Base-by-base conservation (phyloP, 2,888 invertebrate species). In the Drosophila cognata region DNA sequence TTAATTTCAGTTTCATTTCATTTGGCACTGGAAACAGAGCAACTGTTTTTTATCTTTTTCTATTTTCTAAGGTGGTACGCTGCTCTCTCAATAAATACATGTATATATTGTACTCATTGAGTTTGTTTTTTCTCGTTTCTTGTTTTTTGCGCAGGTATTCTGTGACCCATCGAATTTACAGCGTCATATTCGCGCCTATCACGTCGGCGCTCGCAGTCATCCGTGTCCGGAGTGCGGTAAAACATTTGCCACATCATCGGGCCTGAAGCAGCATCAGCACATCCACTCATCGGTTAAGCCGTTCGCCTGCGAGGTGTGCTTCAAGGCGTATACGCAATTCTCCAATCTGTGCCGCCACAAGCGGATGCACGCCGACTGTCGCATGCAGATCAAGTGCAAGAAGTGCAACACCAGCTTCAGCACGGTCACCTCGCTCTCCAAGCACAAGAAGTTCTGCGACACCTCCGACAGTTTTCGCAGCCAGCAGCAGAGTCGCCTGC, bases 301-400 rank as follows among this genome's bases (percentile, higher is more conserved):
- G 5, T 99, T 99, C 94, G 97, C 96, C 95, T 98, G 98, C 94
- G 97, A 97, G 93, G 98, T 99, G 82, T 99, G 99, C 94, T 96
- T 97, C 92, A 99, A 99, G 95, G 96, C 98, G 13, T 99, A 99
- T 94, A 99, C 99, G 4, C 99, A 99, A 94, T 99, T 99, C 94
- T 99, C 99, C 46, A 99, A 99, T 93, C 95, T 99, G 91, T 99
- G 99, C 92, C 97, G 99, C n/a, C 99, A 99, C 94, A 99, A 98
- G 92, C 97, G 99, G 68, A 99, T 99, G 98, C 99, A 99, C 94
- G 96, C 97, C 63, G 97, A 98, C 92, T 99, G 99, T 93, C 96
- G 98, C 89, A 97, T 97, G 94, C 96, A 97, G 92, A 97, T 98
- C 91, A 98, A 98, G 94, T 99, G 99, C 94, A 96, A 95, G 90